These are phyloP conservation scores for Hemibagrus guttatus DNA, from an alignment of 2,797 vertebrate species.

Conservation along the genomic window DNA sequence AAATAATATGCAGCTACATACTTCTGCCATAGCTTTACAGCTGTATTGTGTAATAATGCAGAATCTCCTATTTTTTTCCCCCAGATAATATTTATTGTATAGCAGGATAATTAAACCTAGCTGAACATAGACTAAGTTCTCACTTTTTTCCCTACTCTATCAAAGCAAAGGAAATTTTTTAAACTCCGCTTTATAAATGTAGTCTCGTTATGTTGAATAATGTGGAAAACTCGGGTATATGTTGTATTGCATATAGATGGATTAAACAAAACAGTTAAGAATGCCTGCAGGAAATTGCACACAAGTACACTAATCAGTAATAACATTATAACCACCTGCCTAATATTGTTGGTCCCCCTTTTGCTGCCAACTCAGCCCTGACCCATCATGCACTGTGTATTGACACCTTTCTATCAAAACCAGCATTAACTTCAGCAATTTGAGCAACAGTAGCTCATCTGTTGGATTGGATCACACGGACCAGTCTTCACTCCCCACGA, in stretches of 20 bases:
- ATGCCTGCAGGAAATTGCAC: too few relatives aligned
- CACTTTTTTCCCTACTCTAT: not conserved
- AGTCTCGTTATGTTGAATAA: not conserved
- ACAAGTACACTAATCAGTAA: too few relatives aligned
- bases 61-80: not conserved
- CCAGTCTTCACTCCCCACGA: too few relatives aligned
- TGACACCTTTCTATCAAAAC: too few relatives aligned
- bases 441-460: too few relatives aligned
- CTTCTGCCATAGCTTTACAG: not conserved
- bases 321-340: too few relatives aligned
- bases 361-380: too few relatives aligned
- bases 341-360: too few relatives aligned
- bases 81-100: not conserved
- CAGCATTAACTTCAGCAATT: too few relatives aligned
- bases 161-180: too few relatives aligned
- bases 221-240: not conserved
- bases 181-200: not conserved
- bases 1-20: not conserved
- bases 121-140: not conserved
- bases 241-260: not conserved
- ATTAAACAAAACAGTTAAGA: not conserved
- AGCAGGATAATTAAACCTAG: not conserved
- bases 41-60: not conserved
- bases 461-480: too few relatives aligned
- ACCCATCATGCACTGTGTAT: too few relatives aligned